phyloP scores from a whole-genome alignment of 2,797 vertebrate genomes.

The Bucorvus abyssinicus region DNA sequence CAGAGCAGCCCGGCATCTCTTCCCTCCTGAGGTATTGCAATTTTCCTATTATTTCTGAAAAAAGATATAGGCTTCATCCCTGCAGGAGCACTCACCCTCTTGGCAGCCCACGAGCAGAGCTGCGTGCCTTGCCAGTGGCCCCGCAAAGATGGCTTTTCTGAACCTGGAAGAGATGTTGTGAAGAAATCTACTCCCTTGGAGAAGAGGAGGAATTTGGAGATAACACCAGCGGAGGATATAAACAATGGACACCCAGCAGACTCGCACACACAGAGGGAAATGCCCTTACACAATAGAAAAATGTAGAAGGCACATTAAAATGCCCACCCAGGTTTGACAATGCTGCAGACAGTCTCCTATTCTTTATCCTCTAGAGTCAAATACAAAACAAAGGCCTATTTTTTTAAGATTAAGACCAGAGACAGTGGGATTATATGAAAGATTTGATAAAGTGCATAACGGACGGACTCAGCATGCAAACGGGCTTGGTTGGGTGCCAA shows the following conservation, averaged over 20 bases:
- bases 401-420: constrained; percentile 62
- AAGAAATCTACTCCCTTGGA: constrained; percentile 21
- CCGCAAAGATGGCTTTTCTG: not conserved
- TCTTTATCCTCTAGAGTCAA: constrained; percentile 50
- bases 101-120: not conserved
- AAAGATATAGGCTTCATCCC: not conserved
- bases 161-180: not conserved
- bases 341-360: constrained; percentile 11
- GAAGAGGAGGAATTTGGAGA: constrained; percentile 33
- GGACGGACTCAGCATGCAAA: not conserved
- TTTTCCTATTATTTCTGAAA: not conserved
- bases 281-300: constrained; percentile 27
- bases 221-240: constrained; percentile 32
- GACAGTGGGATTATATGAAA: constrained; percentile 50
- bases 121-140: not conserved
- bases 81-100: not conserved
- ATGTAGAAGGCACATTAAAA: constrained; percentile 8
- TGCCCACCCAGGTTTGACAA: constrained; percentile 46
- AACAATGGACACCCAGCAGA: constrained; percentile 15
- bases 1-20: not conserved
- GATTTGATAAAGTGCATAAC: constrained; percentile 28
- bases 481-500: constrained; percentile 14
- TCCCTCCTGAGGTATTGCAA: not conserved
- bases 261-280: rapidly evolving
- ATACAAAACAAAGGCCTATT: constrained; percentile 52